These are phyloP conservation scores for Saccopteryx leptura DNA, from an alignment of 2,113 vertebrate species.

Conservation along the genomic window DNA sequence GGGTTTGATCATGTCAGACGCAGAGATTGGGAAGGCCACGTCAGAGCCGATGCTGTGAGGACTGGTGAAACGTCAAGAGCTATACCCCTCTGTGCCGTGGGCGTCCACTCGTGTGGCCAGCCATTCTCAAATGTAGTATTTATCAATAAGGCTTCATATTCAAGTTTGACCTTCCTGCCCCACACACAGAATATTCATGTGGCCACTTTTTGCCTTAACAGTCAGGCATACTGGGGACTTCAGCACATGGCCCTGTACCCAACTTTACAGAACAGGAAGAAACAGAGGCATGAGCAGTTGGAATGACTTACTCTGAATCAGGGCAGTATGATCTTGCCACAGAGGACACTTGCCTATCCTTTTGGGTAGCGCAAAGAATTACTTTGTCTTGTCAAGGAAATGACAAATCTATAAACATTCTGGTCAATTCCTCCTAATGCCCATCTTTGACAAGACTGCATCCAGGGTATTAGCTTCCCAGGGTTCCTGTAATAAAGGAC, in stretches of 20 bases:
- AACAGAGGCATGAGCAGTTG: background rate
- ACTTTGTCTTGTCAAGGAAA: background rate
- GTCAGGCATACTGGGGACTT: background rate
- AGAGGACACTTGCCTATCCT: background rate
- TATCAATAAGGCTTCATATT: background rate
- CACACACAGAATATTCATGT: background rate
- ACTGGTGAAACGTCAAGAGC: background rate
- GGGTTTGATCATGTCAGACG: background rate
- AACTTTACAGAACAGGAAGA: conserved; percentile 24
- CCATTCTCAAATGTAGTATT: background rate
- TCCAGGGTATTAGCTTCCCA: background rate
- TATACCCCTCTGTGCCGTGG: background rate
- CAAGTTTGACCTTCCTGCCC: background rate
- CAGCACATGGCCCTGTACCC: background rate
- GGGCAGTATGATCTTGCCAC: background rate
- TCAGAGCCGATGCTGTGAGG: background rate
- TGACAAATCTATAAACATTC: background rate
- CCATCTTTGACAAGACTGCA: background rate
- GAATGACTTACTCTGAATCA: background rate
- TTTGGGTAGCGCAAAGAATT: background rate
- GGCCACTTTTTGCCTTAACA: background rate
- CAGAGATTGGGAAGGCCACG: background rate
- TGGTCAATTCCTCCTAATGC: background rate
- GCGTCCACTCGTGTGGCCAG: background rate
- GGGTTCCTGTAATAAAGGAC: background rate